Evolutionary conservation across 2,888 invertebrate genomes (phyloP), one percentile per base, ranked within the genome.

Genomic region (Onthophagus sagittarius): DNA sequence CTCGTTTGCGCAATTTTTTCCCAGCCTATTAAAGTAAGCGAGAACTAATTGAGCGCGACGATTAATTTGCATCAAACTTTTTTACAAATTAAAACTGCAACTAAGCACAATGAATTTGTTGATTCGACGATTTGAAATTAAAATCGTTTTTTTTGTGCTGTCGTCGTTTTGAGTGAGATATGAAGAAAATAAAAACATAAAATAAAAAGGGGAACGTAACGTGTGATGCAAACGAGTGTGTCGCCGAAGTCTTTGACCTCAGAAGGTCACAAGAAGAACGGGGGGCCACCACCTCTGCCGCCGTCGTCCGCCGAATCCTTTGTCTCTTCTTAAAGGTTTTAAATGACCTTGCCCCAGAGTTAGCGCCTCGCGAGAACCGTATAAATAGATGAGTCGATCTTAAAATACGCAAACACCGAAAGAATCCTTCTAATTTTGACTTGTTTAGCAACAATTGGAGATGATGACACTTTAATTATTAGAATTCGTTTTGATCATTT

Each of bases 221-320:
- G 39, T 53, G 39, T 53, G 39, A 53, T 53, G 39, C 39, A 53
- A 53, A 53, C 39, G 39, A 53, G 39, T 53, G 39, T 53, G 39
- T 53, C 39, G 39, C 39, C 63, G 67, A 32, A 31, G 67, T 67
- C 23, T 67, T 23, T 67, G 67, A 67, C 67, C 67, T 15, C 23
- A 31, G 31, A 67, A 67, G 67, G 67, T 67, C 67, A 67, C 67
- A 15, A 31, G 67, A 23, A 32, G 31, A 67, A 67, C 23, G 23
- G 31, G 67, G 32, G 23, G 23, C 23, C 14, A 31, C 32, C n/a
- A 32, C 67, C 67, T 23, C 31, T 31, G 67, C 23, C n/a, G 15
- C 67, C 23, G 23, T 23, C 67, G 23, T 67, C 67, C 67, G 67
- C 67, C 67, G 67, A 67, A 67, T 67, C 67, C 67, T 67, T 67